phyloP scores from a whole-genome alignment of 1,140 invertebrate species.

The Littorina saxatilis region DNA sequence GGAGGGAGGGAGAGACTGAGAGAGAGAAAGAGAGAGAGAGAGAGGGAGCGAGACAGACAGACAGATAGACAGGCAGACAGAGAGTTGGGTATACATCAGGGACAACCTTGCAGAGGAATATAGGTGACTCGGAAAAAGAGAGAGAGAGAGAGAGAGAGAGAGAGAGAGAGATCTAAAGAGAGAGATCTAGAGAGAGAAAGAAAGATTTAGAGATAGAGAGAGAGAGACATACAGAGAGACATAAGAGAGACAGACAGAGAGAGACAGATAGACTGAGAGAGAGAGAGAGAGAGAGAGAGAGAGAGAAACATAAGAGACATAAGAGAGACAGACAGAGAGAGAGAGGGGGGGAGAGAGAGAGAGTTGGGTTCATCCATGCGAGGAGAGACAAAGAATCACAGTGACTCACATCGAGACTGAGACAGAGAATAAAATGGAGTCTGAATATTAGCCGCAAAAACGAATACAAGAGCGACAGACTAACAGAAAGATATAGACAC shows the following conservation, averaged over 20 bases:
- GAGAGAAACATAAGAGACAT: not conserved
- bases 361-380: not conserved
- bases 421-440: too few relatives aligned
- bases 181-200: too few relatives aligned
- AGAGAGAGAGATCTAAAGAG: not conserved
- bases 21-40: conserved; percentile 66
- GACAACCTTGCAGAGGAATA: not conserved
- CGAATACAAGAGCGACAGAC: conserved; percentile 3
- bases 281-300: conserved; percentile 1
- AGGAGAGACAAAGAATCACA: not conserved
- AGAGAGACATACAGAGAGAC: too few relatives aligned
- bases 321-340: not conserved
- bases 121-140: not conserved
- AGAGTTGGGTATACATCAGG: not conserved
- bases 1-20: too few relatives aligned
- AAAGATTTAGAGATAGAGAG: too few relatives aligned
- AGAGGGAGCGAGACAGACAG: too few relatives aligned
- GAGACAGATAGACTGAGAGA: not conserved
- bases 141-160: not conserved
- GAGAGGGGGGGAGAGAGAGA: not conserved
- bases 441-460: not conserved
- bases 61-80: too few relatives aligned
- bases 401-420: too few relatives aligned
- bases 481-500: not conserved
- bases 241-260: not conserved